Base-by-base conservation (phyloP, 2,888 invertebrate genomes). In the Rhingia campestris region DNA sequence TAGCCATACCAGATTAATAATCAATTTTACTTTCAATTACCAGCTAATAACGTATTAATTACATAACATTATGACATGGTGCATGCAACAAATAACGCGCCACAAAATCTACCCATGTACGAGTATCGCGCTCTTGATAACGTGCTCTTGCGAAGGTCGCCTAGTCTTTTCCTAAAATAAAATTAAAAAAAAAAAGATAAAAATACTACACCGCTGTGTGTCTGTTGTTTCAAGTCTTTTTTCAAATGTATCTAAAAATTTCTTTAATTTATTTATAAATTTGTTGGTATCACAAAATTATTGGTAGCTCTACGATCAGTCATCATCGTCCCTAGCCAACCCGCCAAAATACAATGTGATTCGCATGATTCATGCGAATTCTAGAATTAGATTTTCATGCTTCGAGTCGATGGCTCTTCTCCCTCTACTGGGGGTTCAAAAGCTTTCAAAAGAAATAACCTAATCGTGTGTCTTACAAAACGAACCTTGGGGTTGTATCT, bases 341-440 rank as follows among this genome's bases (percentile, higher is more conserved):
- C 58, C 80, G 69, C 64, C 69, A 64, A 72, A 77, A 75, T 47
- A 70, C 74, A 80, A 70, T 75, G 80, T 80, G 84, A 84, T 75
- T 66, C 64, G 80, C 49, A 74, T 84, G 84, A 84, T 35, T 84
- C 84, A 84, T 74, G 67, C 69, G 67, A 74, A 74, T 73, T 82
- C 82, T 82, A 49, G 79, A 82, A 43, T 82, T 82, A 82, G 82
- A 82, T 73, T 47, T 66, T 59, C 45, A 58, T 30, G 22, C 22
- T 22, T 22, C 22, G 22, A 22, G 22, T 22, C 22, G 1, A 22
- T 22, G 22, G 22, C 30, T 30, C 4, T 49, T 30, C n/a, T 49
- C 59, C 41, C 54, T 41, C 47, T 14, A 41, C 37, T 77, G 22
- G 41, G 41, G 58, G 63, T 82, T 82, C 79, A 79, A 82, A 79